Percentiles rank a stretch among this genome's conserved stretches.
phyloP scores from a whole-genome alignment of 2,113 vertebrate species.

The Lynx canadensis region DNA sequence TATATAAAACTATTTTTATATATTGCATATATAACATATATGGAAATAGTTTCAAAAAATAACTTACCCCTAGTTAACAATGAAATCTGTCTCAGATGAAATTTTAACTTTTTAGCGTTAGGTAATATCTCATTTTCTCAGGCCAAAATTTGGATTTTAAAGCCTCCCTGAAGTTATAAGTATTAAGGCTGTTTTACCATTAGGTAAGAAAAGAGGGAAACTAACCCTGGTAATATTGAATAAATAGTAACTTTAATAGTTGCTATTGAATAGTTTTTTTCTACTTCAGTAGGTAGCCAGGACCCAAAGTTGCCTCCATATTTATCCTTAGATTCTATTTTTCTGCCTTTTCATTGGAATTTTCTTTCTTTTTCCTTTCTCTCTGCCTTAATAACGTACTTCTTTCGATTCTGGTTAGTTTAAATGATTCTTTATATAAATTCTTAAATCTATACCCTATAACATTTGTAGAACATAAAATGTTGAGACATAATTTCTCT shows the following conservation, averaged over 20 bases:
- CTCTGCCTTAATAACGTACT: background rate
- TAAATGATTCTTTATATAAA: background rate
- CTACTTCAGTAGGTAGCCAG: background rate
- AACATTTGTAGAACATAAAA: constrained; percentile 5
- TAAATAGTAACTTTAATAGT: background rate
- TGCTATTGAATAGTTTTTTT: background rate
- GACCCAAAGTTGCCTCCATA: background rate
- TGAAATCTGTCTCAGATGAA: constrained; percentile 40
- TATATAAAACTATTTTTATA: background rate
- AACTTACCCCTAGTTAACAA: background rate
- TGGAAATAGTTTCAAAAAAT: background rate
- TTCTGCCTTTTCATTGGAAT: background rate
- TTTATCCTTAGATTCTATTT: background rate
- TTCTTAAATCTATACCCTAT: background rate
- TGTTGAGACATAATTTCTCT: background rate
- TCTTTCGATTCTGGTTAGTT: constrained; percentile 15
- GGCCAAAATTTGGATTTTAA: background rate
- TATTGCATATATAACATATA: background rate
- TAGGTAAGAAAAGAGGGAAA: constrained; percentile 27
- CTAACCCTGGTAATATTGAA: background rate
- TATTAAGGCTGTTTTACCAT: background rate
- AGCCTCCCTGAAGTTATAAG: constrained; percentile 10
- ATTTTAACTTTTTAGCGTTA: constrained; percentile 30
- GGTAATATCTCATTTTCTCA: background rate
- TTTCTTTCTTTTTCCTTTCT: constrained; percentile 23